Conservation (phyloP, 2,797 vertebrate genomes). For the Dromococcyx pavoninus region DNA sequence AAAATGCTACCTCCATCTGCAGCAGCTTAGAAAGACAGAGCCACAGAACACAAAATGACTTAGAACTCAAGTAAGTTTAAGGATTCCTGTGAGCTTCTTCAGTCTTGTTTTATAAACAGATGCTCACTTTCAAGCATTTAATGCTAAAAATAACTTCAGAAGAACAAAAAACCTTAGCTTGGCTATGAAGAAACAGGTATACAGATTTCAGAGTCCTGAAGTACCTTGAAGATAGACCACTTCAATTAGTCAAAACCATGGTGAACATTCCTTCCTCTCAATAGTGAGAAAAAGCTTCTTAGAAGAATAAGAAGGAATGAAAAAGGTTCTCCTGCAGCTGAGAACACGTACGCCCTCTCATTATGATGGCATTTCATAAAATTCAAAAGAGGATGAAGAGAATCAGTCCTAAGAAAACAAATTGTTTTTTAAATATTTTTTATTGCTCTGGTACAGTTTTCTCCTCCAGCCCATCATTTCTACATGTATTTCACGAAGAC, state of each 20-base stretch:
- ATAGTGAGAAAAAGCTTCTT: background rate
- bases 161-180: background rate
- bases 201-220: background rate
- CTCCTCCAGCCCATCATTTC: background rate
- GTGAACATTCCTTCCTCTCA: background rate
- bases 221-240: background rate
- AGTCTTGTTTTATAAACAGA: background rate
- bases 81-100: background rate
- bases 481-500: background rate
- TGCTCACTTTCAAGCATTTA: conserved; percentile 1
- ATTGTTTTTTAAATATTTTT: background rate
- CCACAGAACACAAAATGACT: background rate
- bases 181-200: background rate
- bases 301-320: background rate
- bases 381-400: background rate
- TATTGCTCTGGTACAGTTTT: background rate
- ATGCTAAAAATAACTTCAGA: conserved; percentile 32
- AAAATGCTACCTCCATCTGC: background rate
- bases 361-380: background rate
- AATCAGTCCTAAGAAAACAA: background rate
- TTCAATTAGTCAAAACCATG: background rate
- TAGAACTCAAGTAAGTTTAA: background rate
- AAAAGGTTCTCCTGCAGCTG: background rate
- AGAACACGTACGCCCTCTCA: background rate
- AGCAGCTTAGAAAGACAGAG: background rate